Evolutionary conservation across 2,113 vertebrate genomes (phyloP).

Genomic region (Phylloscopus trochilus): DNA sequence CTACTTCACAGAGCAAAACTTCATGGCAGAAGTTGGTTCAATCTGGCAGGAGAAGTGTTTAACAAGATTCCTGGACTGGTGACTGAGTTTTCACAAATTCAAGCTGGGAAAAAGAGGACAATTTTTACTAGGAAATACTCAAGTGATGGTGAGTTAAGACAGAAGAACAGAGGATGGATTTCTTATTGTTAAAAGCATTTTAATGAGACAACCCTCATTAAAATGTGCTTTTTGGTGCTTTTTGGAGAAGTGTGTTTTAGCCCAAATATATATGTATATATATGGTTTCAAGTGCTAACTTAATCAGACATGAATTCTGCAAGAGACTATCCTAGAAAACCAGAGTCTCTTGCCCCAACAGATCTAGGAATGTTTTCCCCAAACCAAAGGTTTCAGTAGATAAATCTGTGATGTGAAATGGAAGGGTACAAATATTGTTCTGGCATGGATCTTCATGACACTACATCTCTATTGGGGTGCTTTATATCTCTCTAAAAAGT

Average conservation of each 20-base stretch:
- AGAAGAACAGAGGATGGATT: background rate
- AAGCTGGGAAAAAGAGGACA: background rate
- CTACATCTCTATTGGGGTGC: background rate
- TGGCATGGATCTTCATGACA: background rate
- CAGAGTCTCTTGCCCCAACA: background rate
- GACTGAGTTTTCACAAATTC: background rate
- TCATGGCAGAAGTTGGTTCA: background rate
- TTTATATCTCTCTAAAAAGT: background rate
- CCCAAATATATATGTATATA: fast-evolving
- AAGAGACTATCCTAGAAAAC: background rate
- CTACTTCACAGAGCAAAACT: background rate
- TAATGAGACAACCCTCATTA: background rate
- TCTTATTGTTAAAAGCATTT: background rate
- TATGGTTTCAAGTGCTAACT: background rate
- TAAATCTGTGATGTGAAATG: background rate
- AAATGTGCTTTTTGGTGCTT: background rate
- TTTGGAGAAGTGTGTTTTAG: background rate
- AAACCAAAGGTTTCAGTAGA: background rate
- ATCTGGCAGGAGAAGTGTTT: background rate
- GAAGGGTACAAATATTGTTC: background rate
- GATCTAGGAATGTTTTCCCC: background rate
- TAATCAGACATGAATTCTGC: background rate
- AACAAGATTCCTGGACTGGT: background rate
- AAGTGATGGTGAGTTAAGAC: background rate
- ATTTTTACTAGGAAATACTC: background rate